These are phyloP conservation scores for Nesometra sesokonis DNA, from an alignment of 35 echinoderm and acorn worm genomes.

Conservation along the genomic window DNA sequence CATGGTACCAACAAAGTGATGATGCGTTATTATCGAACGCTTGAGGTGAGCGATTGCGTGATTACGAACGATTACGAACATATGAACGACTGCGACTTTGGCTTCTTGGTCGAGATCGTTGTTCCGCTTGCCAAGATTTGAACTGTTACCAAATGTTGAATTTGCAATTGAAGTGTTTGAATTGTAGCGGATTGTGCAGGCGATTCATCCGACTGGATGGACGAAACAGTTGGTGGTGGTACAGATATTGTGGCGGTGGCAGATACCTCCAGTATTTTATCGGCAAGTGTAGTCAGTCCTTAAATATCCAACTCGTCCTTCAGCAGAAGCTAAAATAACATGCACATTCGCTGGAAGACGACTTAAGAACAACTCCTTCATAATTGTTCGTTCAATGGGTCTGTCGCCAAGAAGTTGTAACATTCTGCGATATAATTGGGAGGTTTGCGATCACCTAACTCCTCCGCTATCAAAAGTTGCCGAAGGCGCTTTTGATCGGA, in stretches of 20 bases:
- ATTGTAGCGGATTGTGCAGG: not conserved
- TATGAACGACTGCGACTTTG: not conserved
- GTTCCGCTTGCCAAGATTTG: not conserved
- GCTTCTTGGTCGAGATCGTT: not conserved
- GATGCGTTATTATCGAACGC: not conserved
- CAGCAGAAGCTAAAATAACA: too few species aligned
- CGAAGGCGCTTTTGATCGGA: slow-evolving; percentile 21
- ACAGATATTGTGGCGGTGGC: too few species aligned
- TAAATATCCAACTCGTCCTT: too few species aligned
- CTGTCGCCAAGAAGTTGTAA: not conserved
- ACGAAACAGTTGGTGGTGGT: too few species aligned
- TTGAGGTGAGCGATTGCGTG: not conserved
- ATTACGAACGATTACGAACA: not conserved
- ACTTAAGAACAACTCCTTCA: too few species aligned
- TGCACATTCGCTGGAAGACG: too few species aligned
- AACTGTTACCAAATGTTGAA: not conserved
- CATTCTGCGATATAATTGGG: slow-evolving; percentile 11
- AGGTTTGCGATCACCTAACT: slow-evolving; percentile 9
- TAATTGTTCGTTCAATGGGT: not conserved
- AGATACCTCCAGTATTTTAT: too few species aligned
- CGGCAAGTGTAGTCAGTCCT: too few species aligned
- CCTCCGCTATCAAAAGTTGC: slow-evolving; percentile 5
- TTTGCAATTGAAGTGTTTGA: not conserved
- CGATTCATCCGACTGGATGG: not conserved
- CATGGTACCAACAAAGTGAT: not conserved